A percentile compares a stretch with the other conserved stretches of the same genome.
Conservation (phyloP, 2,888 invertebrate species). For the Allolobophora icterica region DNA sequence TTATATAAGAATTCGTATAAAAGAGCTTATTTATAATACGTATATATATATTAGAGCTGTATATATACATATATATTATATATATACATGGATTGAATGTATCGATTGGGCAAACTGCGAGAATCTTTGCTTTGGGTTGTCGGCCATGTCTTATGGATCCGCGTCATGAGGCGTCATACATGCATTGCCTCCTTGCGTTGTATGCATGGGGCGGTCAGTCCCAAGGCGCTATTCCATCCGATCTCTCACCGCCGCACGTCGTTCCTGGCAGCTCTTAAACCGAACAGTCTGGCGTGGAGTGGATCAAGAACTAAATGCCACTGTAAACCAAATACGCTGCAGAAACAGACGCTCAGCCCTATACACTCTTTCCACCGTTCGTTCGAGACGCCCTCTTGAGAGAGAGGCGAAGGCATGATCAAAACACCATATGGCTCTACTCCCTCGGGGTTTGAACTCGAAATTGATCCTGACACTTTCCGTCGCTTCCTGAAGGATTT, state of each 20-base stretch:
- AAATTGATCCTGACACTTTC: background rate
- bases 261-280: background rate
- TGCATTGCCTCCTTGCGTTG: background rate
- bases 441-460: background rate
- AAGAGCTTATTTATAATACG: too few relatives aligned
- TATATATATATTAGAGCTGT: too few relatives aligned
- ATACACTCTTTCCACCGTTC: too few relatives aligned
- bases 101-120: background rate
- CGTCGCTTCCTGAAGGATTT: background rate
- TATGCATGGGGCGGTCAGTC: too few relatives aligned
- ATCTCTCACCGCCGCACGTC: background rate
- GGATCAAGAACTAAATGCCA: too few relatives aligned
- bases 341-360: too few relatives aligned
- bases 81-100: conserved; percentile 6
- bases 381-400: too few relatives aligned
- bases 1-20: too few relatives aligned
- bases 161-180: background rate
- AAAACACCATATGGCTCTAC: background rate
- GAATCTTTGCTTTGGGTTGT: background rate
- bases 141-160: background rate
- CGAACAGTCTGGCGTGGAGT: background rate
- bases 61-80: background rate
- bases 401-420: background rate
- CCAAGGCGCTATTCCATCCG: background rate
- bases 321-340: too few relatives aligned